Evolutionary conservation across 1,140 invertebrate species (phyloP), one percentile per base, ranked within the genome.

Genomic region (Harpegnathos saltator): DNA sequence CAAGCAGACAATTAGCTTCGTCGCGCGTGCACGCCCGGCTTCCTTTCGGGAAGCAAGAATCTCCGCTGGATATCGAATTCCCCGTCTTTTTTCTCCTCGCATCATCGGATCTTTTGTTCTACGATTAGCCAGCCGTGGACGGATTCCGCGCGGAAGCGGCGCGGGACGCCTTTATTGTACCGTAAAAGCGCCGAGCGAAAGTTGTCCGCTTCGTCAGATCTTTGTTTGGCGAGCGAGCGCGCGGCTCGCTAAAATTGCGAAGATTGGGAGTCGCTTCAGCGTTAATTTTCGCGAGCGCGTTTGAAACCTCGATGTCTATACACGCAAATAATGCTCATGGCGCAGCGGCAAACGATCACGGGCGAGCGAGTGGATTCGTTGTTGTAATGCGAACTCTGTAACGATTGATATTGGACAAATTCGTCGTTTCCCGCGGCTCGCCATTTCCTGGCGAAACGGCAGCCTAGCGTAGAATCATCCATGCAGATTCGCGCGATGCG

Each of bases 251-350:
- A n/a, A n/a, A n/a, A n/a, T n/a, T n/a, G n/a, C n/a, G n/a, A n/a
- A n/a, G n/a, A n/a, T n/a, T n/a, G n/a, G n/a, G n/a, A n/a, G n/a
- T n/a, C 58, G 59, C 71, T 58, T 48, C n/a, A 69, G 38, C 75
- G 50, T 78, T 56, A 78, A 69, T 80, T 80, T 69, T 58, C 69
- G 65, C 58, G 58, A 78, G 26, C 75, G 22, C 52, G 29, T 59
- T 78, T 80, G 58, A 80, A 58, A n/a, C n/a, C n/a, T n/a, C n/a
- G n/a, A n/a, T n/a, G n/a, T n/a, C n/a, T n/a, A n/a, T n/a, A n/a
- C n/a, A n/a, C n/a, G n/a, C n/a, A n/a, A n/a, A n/a, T n/a, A n/a
- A 4, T 22, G 52, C 54, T 69, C 33, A 48, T 48, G 22, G 17
- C 26, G 33, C 26, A 9, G 38, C 7, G 38, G 38, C 38, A 44